Evolutionary conservation across 2,797 vertebrate species (phyloP), one percentile per base, ranked within the genome.

Genomic region (Sebastes matsubarae): DNA sequence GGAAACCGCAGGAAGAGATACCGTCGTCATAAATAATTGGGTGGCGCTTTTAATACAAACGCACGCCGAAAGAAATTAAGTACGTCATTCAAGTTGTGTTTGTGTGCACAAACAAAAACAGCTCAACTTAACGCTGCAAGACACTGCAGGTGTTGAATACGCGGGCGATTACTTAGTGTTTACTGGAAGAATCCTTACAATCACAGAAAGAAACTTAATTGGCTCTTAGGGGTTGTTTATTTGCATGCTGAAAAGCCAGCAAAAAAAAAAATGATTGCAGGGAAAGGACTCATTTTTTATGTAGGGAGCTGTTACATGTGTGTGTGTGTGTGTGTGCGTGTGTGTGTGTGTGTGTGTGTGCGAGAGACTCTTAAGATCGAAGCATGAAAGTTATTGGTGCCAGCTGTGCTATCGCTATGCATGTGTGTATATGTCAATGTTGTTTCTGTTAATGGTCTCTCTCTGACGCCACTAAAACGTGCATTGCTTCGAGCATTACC

Each of bases 151-250:
- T 78, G 73, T 32, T 84, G 29, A 88, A 78, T 82, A 72, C 72
- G 61, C 7, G 14, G 63, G 27, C 5, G 14, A 82, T 80, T 82
- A 71, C 69, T 88, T 52, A 4, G 46, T 84, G 82, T 81, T 87
- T 66, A 77, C 68, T 55, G 14, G 46, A 64, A 27, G 32, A 76
- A 79, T 77, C 63, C 65, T 77, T 30, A 70, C 82, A 82, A 81
- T 86, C 80, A 88, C 50, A 76, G 59, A 82, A 68, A 54, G 57
- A 79, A 72, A 79, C 30, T 67, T 88, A 81, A 87, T 86, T 89
- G 79, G 78, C 72, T 87, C 29, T 81, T 67, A 25, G 72, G 50
- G 65, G 42, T 77, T 82, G 68, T 87, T 89, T 87, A 68, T 91
- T 79, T 90, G 66, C 50, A 77, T 71, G 32, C 72, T 80, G 55